A percentile compares a stretch with the other conserved stretches of the same genome.
These are phyloP conservation scores for Eleginops maclovinus DNA, from an alignment of 2,113 vertebrate genomes.

Conservation along the genomic window DNA sequence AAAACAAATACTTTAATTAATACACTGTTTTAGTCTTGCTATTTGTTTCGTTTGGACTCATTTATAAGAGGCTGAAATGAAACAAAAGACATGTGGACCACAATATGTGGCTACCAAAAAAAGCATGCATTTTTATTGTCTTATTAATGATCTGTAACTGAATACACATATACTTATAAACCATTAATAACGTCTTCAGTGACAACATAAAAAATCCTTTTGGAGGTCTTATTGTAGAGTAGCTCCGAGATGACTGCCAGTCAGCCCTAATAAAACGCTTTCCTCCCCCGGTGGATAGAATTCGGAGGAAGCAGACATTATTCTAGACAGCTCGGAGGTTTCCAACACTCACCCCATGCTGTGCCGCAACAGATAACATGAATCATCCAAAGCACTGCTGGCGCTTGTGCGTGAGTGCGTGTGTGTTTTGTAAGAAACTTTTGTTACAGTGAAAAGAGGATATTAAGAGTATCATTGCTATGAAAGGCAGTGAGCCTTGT, in stretches of 20 bases:
- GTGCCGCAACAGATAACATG: constrained; percentile 66
- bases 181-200: constrained; percentile 20
- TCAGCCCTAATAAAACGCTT: constrained; percentile 43
- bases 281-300: constrained; percentile 38
- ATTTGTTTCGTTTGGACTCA: background rate
- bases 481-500: constrained; percentile 37
- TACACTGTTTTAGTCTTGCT: background rate
- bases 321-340: constrained; percentile 69
- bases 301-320: constrained; percentile 63
- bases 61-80: background rate
- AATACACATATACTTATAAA: constrained; percentile 31
- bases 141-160: constrained; percentile 7
- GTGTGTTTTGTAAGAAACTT: constrained; percentile 62
- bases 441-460: constrained; percentile 41
- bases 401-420: constrained; percentile 2
- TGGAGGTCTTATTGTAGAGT: constrained; percentile 11
- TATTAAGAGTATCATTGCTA: constrained; percentile 56
- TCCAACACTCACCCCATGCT: constrained; percentile 63
- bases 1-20: background rate
- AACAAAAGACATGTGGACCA: background rate
- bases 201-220: constrained; percentile 30
- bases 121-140: constrained; percentile 2
- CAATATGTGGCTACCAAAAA: constrained; percentile 1
- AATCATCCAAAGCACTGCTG: constrained; percentile 55
- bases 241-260: constrained; percentile 35